These are phyloP conservation scores for Tragelaphus oryx DNA, from an alignment of 2,797 vertebrate species.

Conservation along the genomic window DNA sequence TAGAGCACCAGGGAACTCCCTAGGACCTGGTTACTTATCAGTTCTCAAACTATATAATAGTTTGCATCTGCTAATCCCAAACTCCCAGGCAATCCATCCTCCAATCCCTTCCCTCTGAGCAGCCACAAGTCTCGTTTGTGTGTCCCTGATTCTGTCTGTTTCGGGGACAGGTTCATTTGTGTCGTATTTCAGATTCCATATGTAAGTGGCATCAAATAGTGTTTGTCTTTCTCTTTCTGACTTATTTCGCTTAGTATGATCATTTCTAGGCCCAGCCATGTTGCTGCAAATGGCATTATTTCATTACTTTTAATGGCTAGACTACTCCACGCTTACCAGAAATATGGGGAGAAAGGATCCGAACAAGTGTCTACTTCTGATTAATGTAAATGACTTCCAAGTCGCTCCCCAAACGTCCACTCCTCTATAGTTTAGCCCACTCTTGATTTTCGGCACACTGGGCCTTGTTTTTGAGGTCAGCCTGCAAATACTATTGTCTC, in stretches of 20 bases:
- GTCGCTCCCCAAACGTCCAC: background rate
- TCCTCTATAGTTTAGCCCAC: background rate
- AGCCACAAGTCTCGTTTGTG: background rate
- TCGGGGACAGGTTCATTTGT: background rate
- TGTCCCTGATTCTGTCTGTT: background rate
- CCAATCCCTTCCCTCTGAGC: too few relatives aligned
- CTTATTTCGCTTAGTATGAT: background rate
- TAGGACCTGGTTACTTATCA: background rate
- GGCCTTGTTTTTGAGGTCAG: background rate
- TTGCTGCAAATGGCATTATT: background rate
- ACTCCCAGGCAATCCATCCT: background rate
- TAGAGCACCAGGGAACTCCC: background rate
- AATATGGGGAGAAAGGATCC: background rate
- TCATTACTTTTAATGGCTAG: background rate
- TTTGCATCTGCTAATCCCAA: background rate
- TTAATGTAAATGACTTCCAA: background rate
- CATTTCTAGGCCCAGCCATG: background rate
- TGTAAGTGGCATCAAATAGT: background rate
- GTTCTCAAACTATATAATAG: background rate
- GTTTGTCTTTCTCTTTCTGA: background rate
- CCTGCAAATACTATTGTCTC: background rate
- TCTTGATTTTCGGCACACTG: background rate
- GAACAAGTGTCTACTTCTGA: background rate
- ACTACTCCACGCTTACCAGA: background rate
- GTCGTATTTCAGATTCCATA: background rate